Evolutionary conservation across 2,888 invertebrate genomes (phyloP).

Genomic region (Idaea straminata): DNA sequence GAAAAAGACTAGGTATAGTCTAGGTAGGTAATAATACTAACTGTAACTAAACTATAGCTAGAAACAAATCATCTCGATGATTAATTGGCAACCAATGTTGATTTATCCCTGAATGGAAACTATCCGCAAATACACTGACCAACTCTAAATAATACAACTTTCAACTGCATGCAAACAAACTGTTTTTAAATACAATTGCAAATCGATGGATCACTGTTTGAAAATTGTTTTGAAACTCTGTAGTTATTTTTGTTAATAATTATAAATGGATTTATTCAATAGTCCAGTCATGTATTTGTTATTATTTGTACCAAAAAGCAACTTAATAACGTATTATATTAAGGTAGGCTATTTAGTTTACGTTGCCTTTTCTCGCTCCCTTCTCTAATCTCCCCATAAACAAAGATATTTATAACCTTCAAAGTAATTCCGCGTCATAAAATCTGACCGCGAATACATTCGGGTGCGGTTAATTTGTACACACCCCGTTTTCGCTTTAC

Average conservation of each 20-base stretch:
- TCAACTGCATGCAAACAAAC: neutral
- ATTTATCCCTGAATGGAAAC: neutral
- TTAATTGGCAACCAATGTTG: neutral
- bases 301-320: neutral
- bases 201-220: neutral
- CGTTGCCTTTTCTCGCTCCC: neutral
- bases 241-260: neutral
- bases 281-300: neutral
- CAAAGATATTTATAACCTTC: slow-evolving; percentile 10
- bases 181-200: neutral
- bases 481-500: slow-evolving; percentile 16
- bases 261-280: neutral
- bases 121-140: neutral
- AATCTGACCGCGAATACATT: slow-evolving; percentile 27
- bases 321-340: neutral
- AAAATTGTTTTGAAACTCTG: neutral
- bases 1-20: no score
- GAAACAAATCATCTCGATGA: neutral
- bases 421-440: slow-evolving; percentile 18
- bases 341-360: slow-evolving; percentile 10
- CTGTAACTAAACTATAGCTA: neutral
- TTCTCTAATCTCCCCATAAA: neutral
- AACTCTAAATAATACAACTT: slow-evolving; percentile 1
- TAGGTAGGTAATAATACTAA: no score
- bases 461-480: slow-evolving; percentile 23